Evolutionary conservation across 2,113 vertebrate species (phyloP).

Genomic region (Sebastes fasciatus): DNA sequence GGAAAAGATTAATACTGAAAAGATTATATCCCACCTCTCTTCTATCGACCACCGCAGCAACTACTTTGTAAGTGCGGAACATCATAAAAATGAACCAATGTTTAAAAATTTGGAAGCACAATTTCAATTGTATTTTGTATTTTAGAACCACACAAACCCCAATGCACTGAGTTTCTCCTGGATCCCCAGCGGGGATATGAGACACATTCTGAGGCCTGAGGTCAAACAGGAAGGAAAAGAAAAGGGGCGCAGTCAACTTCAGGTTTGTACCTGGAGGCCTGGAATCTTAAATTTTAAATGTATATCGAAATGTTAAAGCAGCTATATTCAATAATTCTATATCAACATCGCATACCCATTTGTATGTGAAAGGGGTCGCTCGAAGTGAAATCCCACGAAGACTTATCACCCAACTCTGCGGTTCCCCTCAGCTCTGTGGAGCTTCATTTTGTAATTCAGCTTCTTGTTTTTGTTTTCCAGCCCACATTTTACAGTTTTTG

Average conservation of each 20-base stretch:
- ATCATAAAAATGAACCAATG: rapidly evolving
- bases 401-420: neutral
- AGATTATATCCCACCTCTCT: slow-evolving; percentile 17
- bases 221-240: neutral
- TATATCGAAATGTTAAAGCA: neutral
- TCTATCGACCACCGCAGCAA: slow-evolving; percentile 42
- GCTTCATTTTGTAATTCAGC: neutral
- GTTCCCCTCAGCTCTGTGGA: neutral
- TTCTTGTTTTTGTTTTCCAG: neutral
- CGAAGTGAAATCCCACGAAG: neutral
- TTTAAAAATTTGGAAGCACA: neutral
- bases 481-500: neutral
- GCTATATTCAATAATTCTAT: neutral
- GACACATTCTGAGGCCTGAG: rapidly evolving
- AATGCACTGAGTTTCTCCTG: slow-evolving; percentile 60
- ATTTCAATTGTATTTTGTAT: neutral
- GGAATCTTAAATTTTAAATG: neutral
- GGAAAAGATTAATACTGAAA: neutral
- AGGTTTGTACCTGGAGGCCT: slow-evolving; percentile 37
- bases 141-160: slow-evolving; percentile 60
- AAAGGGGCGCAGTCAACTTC: neutral
- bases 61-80: slow-evolving; percentile 59
- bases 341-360: neutral
- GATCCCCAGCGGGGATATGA: slow-evolving; percentile 12
- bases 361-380: neutral